Evolutionary conservation across 2,113 vertebrate genomes (phyloP).

Genomic region (Pagrus major): DNA sequence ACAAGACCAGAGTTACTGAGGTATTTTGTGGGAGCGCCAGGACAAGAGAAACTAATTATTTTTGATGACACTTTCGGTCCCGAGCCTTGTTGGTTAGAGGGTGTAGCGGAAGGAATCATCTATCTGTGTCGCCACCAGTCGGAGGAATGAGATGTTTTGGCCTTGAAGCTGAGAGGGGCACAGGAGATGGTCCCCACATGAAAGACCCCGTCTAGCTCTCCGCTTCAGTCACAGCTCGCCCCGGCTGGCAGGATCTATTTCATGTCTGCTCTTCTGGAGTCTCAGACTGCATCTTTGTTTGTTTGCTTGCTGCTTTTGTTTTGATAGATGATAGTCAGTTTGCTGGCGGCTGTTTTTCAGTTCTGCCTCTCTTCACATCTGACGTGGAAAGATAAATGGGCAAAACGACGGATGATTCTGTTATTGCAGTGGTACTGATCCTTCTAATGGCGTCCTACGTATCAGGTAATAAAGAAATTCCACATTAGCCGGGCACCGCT

Average conservation of each 20-base stretch:
- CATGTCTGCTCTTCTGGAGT: slow-evolving; percentile 46
- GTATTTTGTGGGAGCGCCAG: slow-evolving; percentile 28
- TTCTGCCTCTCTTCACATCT: slow-evolving; percentile 22
- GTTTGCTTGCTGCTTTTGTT: slow-evolving; percentile 55
- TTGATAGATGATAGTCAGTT: slow-evolving; percentile 52
- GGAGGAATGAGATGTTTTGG: slow-evolving; percentile 44
- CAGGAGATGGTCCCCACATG: slow-evolving; percentile 74
- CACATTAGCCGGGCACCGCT: slow-evolving; percentile 36
- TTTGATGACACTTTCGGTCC: slow-evolving; percentile 46
- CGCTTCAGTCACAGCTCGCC: slow-evolving; percentile 56
- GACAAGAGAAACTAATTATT: slow-evolving; percentile 57
- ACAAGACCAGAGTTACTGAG: slow-evolving; percentile 39
- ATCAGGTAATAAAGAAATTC: slow-evolving; percentile 44
- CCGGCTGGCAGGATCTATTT: slow-evolving; percentile 55
- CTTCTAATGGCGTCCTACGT: slow-evolving; percentile 24
- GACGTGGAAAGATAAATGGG: neutral
- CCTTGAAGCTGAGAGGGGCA: slow-evolving; percentile 56
- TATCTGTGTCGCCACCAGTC: slow-evolving; percentile 31
- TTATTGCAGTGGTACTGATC: slow-evolving; percentile 45
- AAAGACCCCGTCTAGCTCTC: slow-evolving; percentile 56
- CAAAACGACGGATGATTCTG: neutral
- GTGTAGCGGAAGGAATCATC: slow-evolving; percentile 58
- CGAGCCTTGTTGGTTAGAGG: slow-evolving; percentile 32
- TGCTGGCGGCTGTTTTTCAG: slow-evolving; percentile 29
- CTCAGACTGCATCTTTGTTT: slow-evolving; percentile 49